Evolutionary conservation across 2,113 vertebrate genomes (phyloP).

Genomic region (Charadrius vociferus): DNA sequence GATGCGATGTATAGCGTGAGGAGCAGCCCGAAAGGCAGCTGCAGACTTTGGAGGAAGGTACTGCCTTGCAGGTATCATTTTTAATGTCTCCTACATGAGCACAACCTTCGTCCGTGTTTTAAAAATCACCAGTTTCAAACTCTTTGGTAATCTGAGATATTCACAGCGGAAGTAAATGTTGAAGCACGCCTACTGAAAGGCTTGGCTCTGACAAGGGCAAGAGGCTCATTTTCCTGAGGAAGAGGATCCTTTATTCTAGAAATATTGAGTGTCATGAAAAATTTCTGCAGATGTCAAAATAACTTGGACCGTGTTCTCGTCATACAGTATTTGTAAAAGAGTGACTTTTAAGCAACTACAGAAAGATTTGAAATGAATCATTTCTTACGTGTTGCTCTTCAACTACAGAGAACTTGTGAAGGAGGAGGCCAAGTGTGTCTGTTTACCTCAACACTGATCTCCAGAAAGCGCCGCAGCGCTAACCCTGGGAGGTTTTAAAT

Average conservation of each 20-base stretch:
- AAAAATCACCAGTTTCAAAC: not conserved
- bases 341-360: not conserved
- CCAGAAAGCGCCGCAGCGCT: not conserved
- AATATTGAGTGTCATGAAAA: not conserved
- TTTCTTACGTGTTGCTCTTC: not conserved
- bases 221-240: not conserved
- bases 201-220: not conserved
- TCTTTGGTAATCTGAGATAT: not conserved
- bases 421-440: not conserved
- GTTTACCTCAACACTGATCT: not conserved
- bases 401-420: not conserved
- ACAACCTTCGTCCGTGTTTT: not conserved
- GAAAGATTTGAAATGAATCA: not conserved
- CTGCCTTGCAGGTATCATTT: too few relatives aligned
- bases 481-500: not conserved
- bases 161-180: not conserved
- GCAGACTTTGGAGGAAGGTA: not conserved
- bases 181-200: not conserved
- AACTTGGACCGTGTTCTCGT: not conserved
- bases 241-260: not conserved
- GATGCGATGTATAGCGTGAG: accelerated
- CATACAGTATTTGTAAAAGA: not conserved
- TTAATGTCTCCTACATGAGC: too few relatives aligned
- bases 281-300: not conserved
- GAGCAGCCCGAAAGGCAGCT: not conserved